Evolutionary conservation across 2,888 invertebrate genomes (phyloP), one percentile per base, ranked within the genome.

Genomic region (Aphelenchoides bicaudatus): DNA sequence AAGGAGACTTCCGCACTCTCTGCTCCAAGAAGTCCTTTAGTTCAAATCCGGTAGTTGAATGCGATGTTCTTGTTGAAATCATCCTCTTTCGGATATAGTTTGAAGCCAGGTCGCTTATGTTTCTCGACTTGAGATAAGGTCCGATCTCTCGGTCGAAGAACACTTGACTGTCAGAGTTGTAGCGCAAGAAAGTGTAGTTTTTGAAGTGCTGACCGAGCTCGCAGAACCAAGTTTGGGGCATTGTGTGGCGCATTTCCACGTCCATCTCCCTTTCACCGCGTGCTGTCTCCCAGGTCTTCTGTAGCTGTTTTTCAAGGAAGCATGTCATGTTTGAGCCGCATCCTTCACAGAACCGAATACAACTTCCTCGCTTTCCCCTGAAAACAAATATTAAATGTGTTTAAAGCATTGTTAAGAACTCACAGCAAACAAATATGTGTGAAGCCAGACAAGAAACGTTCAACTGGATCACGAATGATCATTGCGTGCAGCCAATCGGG

Each of bases 281-380:
- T 5, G 25, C 49, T n/a, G 31, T 10, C 37, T 48, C 5, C 49
- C n/a, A 34, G 21, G 31, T n/a, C 28, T 23, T 30, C 21, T 3
- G 29, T 16, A 34, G 31, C 49, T 48, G 49, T 16, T 31, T 27
- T 19, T 48, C 49, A 5, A 48, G 13, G 21, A 48, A 48, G 31
- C 49, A 48, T 19, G 49, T 48, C 6, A 48, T n/a, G 23, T 48
- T 48, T n/a, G 49, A 28, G 21, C 49, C 49, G 31, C 49, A 48
- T 8, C 49, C 49, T 27, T 48, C n/a, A 31, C 49, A 48, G 8
- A 8, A n/a, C 28, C 31, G 49, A n/a, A 6, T 37, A 21, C 49
- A 48, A 6, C 31, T 31, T 5, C 43, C 23, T 43, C 10, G 8
- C 23, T 19, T n/a, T 8, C 43, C 43, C 6, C 43, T 43, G 16